These are phyloP conservation scores for Periophthalmodon schlosseri DNA, from an alignment of 2,113 vertebrate species.

Conservation along the genomic window DNA sequence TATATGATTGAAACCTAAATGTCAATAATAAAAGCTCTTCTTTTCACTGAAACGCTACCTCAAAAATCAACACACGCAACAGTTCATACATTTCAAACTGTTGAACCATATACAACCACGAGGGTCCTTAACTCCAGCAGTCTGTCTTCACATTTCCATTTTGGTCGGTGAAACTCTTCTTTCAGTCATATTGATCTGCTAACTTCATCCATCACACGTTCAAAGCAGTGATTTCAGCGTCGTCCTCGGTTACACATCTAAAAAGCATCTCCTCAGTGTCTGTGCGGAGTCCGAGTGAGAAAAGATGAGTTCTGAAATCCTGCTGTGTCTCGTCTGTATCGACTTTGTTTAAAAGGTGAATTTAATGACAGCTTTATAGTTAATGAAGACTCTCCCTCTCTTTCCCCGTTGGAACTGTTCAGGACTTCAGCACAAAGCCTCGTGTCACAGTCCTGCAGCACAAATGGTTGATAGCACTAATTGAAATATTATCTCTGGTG, in stretches of 20 bases:
- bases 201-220: slow-evolving; percentile 45
- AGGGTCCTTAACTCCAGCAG: too few relatives aligned
- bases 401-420: slow-evolving; percentile 32
- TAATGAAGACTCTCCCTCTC: slow-evolving; percentile 15
- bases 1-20: too few relatives aligned
- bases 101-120: too few relatives aligned
- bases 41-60: too few relatives aligned
- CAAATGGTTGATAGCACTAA: slow-evolving; percentile 62
- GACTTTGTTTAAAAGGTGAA: neutral
- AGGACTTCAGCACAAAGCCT: slow-evolving; percentile 34
- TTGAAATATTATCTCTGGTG: slow-evolving; percentile 68
- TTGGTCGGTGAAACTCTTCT: neutral
- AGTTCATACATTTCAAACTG: too few relatives aligned
- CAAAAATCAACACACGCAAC: too few relatives aligned
- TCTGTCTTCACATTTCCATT: neutral
- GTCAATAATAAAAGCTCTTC: too few relatives aligned
- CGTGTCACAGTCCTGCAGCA: slow-evolving; percentile 35
- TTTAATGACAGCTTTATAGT: slow-evolving; percentile 28
- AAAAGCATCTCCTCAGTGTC: slow-evolving; percentile 15
- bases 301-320: neutral
- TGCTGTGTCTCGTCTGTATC: neutral
- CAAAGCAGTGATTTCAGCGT: slow-evolving; percentile 13
- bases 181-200: slow-evolving; percentile 33
- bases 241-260: slow-evolving; percentile 12
- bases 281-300: neutral